These are phyloP conservation scores for Brachypodius melanocephalos DNA, from an alignment of 2,113 vertebrate genomes.

Conservation along the genomic window DNA sequence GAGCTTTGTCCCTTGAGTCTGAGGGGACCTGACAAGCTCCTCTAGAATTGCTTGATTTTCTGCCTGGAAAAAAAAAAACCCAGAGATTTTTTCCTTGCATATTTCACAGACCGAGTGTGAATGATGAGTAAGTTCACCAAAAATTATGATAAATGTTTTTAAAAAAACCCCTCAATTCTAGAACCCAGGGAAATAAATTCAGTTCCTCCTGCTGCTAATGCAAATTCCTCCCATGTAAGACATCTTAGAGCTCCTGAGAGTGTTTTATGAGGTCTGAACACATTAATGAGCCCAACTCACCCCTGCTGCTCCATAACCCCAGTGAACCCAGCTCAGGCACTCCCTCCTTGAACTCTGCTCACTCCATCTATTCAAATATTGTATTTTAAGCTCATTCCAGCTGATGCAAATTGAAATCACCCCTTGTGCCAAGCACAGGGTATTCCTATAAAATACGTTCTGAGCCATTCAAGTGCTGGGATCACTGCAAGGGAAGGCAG, in stretches of 20 bases:
- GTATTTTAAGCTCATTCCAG: conserved; percentile 18
- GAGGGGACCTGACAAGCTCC: background rate
- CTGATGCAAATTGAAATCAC: conserved; percentile 1
- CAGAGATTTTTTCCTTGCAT: background rate
- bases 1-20: background rate
- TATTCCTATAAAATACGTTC: background rate
- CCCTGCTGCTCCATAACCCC: background rate
- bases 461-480: background rate
- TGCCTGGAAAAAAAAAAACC: background rate
- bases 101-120: conserved; percentile 40
- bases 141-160: conserved; percentile 6
- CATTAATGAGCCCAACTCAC: background rate
- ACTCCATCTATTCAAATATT: background rate
- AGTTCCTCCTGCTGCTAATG: conserved; percentile 19
- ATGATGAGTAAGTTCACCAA: conserved; percentile 46
- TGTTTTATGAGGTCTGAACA: background rate
- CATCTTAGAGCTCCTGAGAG: background rate
- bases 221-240: background rate
- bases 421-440: background rate
- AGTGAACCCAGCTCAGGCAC: background rate
- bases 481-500: background rate
- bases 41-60: background rate
- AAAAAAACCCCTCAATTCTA: background rate
- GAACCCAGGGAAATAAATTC: background rate
- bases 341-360: background rate